Conservation (phyloP, 2,113 vertebrate genomes). For the Suncus etruscus region DNA sequence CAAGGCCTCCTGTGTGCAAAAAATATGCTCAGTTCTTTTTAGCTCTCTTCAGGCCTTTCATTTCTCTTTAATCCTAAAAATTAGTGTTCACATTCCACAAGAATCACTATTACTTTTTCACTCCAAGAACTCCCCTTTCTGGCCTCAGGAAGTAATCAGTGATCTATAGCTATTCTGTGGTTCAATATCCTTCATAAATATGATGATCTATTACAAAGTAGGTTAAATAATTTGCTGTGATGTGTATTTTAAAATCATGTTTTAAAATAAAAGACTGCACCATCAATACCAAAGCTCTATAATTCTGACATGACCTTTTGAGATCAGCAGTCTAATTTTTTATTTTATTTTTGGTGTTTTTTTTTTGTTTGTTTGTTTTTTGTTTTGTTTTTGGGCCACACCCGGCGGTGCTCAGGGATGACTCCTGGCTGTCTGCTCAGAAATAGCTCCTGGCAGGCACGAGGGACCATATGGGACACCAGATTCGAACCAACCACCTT, state of each 20-base stretch:
- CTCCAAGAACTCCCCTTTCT: constrained; percentile 2
- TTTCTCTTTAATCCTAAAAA: constrained; percentile 20
- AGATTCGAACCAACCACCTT: too few species aligned
- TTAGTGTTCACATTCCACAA: constrained; percentile 36
- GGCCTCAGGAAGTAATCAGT: not conserved
- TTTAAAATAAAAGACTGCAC: not conserved
- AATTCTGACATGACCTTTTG: constrained; percentile 42
- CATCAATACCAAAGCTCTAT: constrained; percentile 35
- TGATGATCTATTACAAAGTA: constrained; percentile 1
- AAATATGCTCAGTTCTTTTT: too few species aligned
- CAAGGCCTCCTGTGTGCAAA: too few species aligned
- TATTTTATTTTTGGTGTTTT: not conserved
- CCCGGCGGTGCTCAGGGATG: too few species aligned
- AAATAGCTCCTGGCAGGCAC: too few species aligned
- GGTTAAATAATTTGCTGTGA: constrained; percentile 16
- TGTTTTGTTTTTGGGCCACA: too few species aligned
- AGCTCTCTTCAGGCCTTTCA: too few species aligned
- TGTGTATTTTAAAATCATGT: not conserved
- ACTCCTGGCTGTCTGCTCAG: too few species aligned
- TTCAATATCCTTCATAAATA: constrained; percentile 28
- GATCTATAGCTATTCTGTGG: not conserved
- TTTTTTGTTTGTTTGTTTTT: not conserved
- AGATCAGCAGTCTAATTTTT: not conserved
- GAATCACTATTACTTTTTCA: not conserved
- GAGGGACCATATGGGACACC: too few species aligned